phyloP scores from a whole-genome alignment of 2,888 invertebrate species.

The Diaprepes abbreviatus region DNA sequence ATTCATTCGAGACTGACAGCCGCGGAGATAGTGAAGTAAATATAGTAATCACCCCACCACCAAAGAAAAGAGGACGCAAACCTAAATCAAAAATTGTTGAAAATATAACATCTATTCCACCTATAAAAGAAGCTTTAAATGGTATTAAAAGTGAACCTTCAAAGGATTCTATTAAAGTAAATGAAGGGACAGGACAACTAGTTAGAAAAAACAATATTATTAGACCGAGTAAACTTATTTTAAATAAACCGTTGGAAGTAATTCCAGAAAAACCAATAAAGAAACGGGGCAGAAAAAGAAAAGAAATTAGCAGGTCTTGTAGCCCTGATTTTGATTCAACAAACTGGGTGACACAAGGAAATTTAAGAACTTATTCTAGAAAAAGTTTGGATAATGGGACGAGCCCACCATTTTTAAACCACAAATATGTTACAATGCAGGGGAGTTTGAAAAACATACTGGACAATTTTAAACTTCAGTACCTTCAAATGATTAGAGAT shows the following conservation, averaged over 20 bases:
- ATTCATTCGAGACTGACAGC: slow-evolving; percentile 41
- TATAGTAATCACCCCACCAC: slow-evolving; percentile 25
- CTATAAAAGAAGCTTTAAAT: slow-evolving; percentile 14
- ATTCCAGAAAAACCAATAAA: slow-evolving; percentile 22
- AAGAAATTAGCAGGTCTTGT: slow-evolving; percentile 4
- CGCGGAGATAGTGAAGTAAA: slow-evolving; percentile 21
- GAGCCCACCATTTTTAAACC: slow-evolving; percentile 11
- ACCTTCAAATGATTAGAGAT: slow-evolving; percentile 40
- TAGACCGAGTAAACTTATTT: slow-evolving; percentile 34
- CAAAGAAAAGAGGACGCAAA: slow-evolving; percentile 29
- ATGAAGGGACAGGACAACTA: background rate
- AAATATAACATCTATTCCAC: background rate
- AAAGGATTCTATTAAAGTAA: background rate
- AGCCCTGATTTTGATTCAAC: slow-evolving; percentile 26
- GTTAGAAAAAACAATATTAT: slow-evolving; percentile 28
- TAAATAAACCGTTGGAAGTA: slow-evolving; percentile 7
- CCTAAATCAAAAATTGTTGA: slow-evolving; percentile 1
- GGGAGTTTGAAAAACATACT: slow-evolving; percentile 35
- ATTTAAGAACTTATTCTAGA: slow-evolving; percentile 22
- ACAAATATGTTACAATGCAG: slow-evolving; percentile 9
- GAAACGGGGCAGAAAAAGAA: slow-evolving; percentile 29
- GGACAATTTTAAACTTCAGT: slow-evolving; percentile 44
- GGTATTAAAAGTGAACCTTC: background rate
- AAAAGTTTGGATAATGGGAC: slow-evolving; percentile 14
- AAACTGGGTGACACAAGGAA: slow-evolving; percentile 20